A percentile compares a stretch with the other conserved stretches of the same genome.
Conservation (phyloP, 30 jellyfish, hydroid and myxozoan genomes). For the Chrysaora quinquecirrha region DNA sequence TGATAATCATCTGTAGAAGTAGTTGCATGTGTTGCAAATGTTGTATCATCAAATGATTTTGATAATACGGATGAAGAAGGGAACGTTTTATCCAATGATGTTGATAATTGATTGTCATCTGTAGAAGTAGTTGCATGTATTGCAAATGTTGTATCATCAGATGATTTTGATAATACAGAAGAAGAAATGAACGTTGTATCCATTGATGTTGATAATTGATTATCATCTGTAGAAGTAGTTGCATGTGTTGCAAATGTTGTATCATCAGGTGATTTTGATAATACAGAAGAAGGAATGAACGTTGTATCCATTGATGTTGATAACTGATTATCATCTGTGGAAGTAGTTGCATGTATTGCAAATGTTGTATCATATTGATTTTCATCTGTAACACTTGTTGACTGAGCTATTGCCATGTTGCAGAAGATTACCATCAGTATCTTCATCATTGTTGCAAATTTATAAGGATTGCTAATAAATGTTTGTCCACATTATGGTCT, state of each 20-base stretch:
- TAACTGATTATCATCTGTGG: neutral
- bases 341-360: too few relatives aligned
- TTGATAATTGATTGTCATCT: neutral
- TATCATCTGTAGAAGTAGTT: neutral
- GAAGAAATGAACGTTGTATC: neutral
- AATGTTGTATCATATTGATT: too few relatives aligned
- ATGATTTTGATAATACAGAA: neutral
- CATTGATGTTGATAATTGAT: neutral
- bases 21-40: neutral
- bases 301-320: neutral
- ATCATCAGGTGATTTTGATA: neutral
- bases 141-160: neutral
- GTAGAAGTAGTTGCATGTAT: neutral
- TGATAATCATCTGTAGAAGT: neutral
- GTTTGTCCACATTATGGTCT: too few relatives aligned
- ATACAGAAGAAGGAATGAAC: neutral
- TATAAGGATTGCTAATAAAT: too few relatives aligned
- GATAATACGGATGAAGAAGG: neutral
- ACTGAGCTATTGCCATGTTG: too few relatives aligned
- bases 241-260: neutral
- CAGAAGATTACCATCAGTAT: too few relatives aligned
- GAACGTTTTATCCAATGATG: neutral
- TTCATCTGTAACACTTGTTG: too few relatives aligned
- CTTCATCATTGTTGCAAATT: too few relatives aligned
- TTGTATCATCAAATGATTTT: neutral